phyloP scores from a whole-genome alignment of 2,888 invertebrate genomes.

The Rotaria socialis region DNA sequence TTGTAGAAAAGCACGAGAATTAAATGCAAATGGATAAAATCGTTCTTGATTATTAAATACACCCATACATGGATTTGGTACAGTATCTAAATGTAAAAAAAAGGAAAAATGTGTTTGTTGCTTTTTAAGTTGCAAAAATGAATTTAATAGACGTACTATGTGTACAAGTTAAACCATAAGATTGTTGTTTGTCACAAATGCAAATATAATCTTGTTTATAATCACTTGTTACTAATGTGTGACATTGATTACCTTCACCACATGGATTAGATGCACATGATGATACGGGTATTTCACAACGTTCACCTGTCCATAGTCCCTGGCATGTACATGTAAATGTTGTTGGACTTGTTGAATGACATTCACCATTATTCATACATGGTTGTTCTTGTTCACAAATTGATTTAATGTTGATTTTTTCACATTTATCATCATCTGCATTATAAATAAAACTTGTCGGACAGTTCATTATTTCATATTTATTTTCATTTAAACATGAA shows the following conservation, averaged over 20 bases:
- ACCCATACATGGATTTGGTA: slow-evolving; percentile 20
- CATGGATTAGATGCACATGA: not conserved
- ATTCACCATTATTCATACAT: slow-evolving; percentile 27
- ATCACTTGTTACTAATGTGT: not conserved
- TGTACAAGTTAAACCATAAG: slow-evolving; percentile 20
- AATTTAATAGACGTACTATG: not conserved
- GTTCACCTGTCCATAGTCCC: not conserved
- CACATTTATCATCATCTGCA: not conserved
- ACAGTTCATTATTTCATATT: slow-evolving; percentile 8
- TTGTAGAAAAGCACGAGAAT: not conserved
- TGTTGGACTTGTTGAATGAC: not conserved
- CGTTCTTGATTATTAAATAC: not conserved
- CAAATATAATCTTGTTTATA: slow-evolving; percentile 29
- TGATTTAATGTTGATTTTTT: not conserved
- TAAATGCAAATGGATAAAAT: slow-evolving; percentile 32
- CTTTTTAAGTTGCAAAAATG: not conserved
- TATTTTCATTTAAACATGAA: slow-evolving; percentile 18
- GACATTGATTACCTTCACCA: not conserved
- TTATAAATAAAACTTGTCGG: not conserved
- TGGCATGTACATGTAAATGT: not conserved
- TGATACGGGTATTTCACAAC: slow-evolving; percentile 10
- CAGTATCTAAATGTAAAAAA: not conserved
- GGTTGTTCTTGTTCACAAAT: not conserved
- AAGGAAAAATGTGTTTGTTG: not conserved
- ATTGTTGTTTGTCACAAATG: not conserved